Evolutionary conservation across 2,888 invertebrate genomes (phyloP), one percentile per base, ranked within the genome.

Genomic region (Acleris literana): DNA sequence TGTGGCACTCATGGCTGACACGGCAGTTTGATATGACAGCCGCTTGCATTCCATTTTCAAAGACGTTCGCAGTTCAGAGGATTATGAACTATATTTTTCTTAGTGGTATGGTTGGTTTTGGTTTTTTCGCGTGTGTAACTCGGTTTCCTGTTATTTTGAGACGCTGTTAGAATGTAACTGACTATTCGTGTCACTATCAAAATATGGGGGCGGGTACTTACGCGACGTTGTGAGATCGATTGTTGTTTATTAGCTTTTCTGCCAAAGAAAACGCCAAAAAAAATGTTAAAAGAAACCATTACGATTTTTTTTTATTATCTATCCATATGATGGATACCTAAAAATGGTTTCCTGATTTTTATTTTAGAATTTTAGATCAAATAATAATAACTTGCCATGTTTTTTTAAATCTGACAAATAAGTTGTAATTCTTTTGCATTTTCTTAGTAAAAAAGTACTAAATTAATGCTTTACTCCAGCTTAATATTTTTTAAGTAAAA

Each of bases 11-110:
- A 59, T 55, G 57, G 29, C 64, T 68, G 68, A 68, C 68, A 68
- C 48, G 60, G 59, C 68, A 60, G 64, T 68, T 60, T 68, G 68
- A 68, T 68, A 68, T 68, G 68, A 68, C 68, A 68, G 68, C 60
- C 56, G 55, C 60, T 64, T 66, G 66, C 66, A 66, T 66, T 62
- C 61, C 55, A 48, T 57, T 53, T 57, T 62, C 56, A 61, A 57
- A 62, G 61, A 57, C 20, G 51, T 9, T 43, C 11, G 11, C 17
- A 3, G 4, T 7, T 20, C 17, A 44, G 18, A n/a, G 5, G 1
- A 56, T 29, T 57, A 46, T 5, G 46, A n/a, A 22, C 57, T 16
- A 22, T 52, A 53, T 9, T n/a, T 39, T 0, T 16, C 9, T 0
- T 22, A 4, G 5, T 5, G 4, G 2, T 52, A 66, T 22, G 48